phyloP scores from a whole-genome alignment of 2,797 vertebrate genomes.

The Artibeus jamaicensis region DNA sequence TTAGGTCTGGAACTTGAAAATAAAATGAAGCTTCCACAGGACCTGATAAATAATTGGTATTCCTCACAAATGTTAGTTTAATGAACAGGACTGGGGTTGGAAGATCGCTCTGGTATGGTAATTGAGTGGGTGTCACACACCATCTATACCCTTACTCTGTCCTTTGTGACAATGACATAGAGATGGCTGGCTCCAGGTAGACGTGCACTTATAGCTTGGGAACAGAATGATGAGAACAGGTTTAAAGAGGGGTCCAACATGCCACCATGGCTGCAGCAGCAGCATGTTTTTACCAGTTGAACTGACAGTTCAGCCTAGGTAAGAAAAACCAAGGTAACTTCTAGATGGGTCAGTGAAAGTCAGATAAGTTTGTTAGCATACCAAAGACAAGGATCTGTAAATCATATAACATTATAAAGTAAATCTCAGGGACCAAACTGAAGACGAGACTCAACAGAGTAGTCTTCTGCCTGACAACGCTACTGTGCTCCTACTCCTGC shows the following conservation, averaged over 20 bases:
- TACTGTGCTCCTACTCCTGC: not conserved
- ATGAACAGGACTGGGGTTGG: not conserved
- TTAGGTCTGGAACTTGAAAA: not conserved
- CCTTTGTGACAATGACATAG: not conserved
- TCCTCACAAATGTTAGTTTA: not conserved
- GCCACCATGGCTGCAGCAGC: not conserved
- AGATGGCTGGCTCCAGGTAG: not conserved
- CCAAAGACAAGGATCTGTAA: conserved; percentile 15
- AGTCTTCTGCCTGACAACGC: not conserved
- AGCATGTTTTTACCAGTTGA: not conserved
- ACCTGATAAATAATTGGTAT: not conserved
- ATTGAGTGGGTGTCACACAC: not conserved
- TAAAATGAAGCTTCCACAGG: not conserved
- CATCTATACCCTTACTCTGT: not conserved
- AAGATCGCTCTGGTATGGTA: not conserved
- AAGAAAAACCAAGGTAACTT: conserved; percentile 31
- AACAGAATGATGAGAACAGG: not conserved
- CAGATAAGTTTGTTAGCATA: not conserved
- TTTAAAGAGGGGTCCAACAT: not conserved
- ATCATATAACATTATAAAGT: conserved; percentile 20
- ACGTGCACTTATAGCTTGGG: not conserved
- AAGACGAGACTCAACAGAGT: not conserved
- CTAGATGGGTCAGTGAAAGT: conserved; percentile 26
- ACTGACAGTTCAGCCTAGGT: not conserved
- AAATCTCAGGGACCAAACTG: not conserved